Base-by-base conservation (phyloP, 2,113 vertebrate genomes). In the Misgurnus anguillicaudatus region DNA sequence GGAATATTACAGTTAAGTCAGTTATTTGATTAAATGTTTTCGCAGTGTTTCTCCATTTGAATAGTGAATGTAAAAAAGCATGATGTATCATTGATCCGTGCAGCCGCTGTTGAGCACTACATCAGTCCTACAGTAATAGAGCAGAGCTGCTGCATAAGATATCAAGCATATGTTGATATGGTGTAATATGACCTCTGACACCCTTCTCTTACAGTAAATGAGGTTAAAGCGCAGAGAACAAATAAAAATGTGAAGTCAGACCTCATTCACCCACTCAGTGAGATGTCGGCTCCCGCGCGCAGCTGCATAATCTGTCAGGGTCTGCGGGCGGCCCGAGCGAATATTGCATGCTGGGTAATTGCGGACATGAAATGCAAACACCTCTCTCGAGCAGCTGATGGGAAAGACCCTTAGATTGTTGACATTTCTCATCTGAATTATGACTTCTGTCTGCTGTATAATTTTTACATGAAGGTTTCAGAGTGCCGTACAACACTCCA, bases 261-360 rank as follows among this genome's bases (percentile, higher is more conserved):
- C 36, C 48, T 68, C 62, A 81, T 69, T 71, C 36, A 65, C 45
- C 13, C 51, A 72, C 42, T 16, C 24, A 21, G 19, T 71, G 60
- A 68, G 73, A 69, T 48, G 69, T 73, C 67, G 77, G 60, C 78
- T 74, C 78, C 69, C 55, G 60, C 74, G 64, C 79, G 68, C 71
- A 19, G 69, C 78, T 83, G 75, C 60, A 71, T 81, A 79, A 83
- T 81, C 66, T 79, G 62, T 76, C 78, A 81, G 63, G 65, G 71
- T 67, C 74, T 70, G 36, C 55, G 48, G 64, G 60, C 58, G 47
- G 51, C 57, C 57, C 9, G 47, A 41, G 36, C 38, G 16, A 78
- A 61, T 61, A 60, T 60, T 78, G 65, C 76, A 58, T 58, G 77
- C 24, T 47, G 47, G 66, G 61, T 78, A 78, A 78, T 62, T 70